A percentile compares a stretch with the other conserved stretches of the same genome.
Conservation (phyloP, 2,888 invertebrate genomes). For the Micoletzkya japonica region DNA sequence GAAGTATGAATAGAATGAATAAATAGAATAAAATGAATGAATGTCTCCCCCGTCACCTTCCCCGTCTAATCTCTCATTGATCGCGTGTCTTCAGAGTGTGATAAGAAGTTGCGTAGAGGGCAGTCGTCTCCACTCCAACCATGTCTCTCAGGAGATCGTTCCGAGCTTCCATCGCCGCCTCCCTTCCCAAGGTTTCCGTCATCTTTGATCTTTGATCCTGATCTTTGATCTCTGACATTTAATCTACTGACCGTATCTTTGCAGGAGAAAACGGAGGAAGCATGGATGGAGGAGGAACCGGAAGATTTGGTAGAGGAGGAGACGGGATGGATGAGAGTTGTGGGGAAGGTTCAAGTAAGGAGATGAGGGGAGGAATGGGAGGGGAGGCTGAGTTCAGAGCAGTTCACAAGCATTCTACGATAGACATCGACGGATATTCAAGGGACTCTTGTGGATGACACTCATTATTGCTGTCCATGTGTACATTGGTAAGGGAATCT, state of each 20-base stretch:
- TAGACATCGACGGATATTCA: not conserved
- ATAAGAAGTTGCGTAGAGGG: no score
- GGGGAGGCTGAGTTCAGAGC: not conserved
- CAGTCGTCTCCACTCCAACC: not conserved
- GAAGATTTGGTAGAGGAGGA: slow-evolving; percentile 20
- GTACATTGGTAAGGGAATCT: slow-evolving; percentile 2
- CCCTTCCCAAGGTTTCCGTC: slow-evolving; percentile 1
- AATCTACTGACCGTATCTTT: no score
- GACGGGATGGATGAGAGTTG: slow-evolving; percentile 23
- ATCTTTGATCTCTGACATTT: not conserved
- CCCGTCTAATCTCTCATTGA: no score
- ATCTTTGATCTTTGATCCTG: not conserved
- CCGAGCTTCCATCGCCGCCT: not conserved
- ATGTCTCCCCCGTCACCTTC: no score
- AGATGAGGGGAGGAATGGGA: not conserved
- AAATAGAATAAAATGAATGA: no score
- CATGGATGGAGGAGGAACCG: slow-evolving; percentile 9
- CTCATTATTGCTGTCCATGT: slow-evolving; percentile 15
- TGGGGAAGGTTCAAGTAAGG: slow-evolving; percentile 14
- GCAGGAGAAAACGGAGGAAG: slow-evolving; percentile 14
- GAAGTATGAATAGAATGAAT: no score
- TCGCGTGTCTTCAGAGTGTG: no score
- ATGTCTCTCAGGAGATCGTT: not conserved
- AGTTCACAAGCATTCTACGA: not conserved
- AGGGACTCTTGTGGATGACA: not conserved